phyloP scores from a whole-genome alignment of 2,113 vertebrate genomes.

The Toxostoma redivivum region DNA sequence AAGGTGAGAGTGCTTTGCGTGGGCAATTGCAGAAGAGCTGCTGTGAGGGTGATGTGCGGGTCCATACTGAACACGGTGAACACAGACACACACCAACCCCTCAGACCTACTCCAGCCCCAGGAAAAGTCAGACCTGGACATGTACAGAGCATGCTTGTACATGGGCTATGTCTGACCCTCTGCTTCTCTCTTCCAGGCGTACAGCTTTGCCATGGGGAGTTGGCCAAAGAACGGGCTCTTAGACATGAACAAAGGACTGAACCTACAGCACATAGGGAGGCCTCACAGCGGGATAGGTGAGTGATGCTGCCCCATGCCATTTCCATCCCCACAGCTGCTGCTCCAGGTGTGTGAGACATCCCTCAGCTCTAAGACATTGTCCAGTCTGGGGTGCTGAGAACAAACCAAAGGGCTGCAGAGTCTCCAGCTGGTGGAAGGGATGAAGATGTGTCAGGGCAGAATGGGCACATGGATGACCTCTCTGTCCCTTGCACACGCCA shows the following conservation, averaged over 20 bases:
- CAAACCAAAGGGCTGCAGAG: neutral
- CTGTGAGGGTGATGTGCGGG: accelerated
- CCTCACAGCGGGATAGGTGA: constrained; percentile 86
- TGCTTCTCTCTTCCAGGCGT: constrained; percentile 78
- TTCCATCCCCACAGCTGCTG: neutral
- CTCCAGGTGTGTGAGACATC: accelerated
- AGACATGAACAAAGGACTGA: constrained; percentile 86
- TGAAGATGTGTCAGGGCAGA: neutral
- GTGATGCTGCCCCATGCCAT: neutral
- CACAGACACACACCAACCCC: accelerated
- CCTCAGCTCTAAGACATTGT: neutral
- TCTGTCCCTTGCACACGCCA: neutral
- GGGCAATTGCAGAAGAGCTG: neutral
- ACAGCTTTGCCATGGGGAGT: constrained; percentile 84
- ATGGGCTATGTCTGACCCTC: constrained; percentile 37
- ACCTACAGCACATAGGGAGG: constrained; percentile 83
- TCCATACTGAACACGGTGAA: accelerated
- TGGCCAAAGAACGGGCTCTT: constrained; percentile 85
- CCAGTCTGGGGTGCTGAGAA: neutral
- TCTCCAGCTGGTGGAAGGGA: neutral
- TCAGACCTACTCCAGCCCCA: accelerated
- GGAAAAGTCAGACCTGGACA: neutral
- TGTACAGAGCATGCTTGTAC: constrained; percentile 2
- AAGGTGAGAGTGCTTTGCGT: neutral
- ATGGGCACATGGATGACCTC: neutral